Evolutionary conservation across 2,888 invertebrate genomes (phyloP).

Genomic region (Leptopilina drosophilae): DNA sequence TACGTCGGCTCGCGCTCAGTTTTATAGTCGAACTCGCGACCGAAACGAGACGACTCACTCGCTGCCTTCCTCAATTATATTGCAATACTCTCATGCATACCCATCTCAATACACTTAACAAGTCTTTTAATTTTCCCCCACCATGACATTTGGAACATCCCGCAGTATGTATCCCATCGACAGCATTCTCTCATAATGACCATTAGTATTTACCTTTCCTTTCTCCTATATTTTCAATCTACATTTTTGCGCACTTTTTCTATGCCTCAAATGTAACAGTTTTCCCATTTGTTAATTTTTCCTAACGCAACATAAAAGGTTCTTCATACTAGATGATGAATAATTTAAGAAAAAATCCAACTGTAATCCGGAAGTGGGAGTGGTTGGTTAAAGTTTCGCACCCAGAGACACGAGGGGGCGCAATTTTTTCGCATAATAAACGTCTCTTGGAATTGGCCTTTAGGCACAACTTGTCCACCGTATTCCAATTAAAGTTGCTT

Average conservation of each 20-base stretch:
- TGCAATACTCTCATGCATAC: conserved; percentile 37
- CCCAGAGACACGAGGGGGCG: conserved; percentile 18
- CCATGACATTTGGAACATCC: neutral
- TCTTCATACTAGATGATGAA: too few relatives aligned
- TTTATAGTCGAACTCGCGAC: conserved; percentile 35
- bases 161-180: neutral
- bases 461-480: conserved; percentile 28
- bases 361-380: conserved; percentile 5
- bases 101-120: neutral
- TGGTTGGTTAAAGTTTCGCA: neutral
- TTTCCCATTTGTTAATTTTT: too few relatives aligned
- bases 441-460: conserved; percentile 26
- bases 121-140: neutral
- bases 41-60: conserved; percentile 38
- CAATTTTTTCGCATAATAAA: conserved; percentile 24
- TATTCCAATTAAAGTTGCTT: conserved; percentile 39
- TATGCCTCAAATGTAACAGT: too few relatives aligned
- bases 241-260: too few relatives aligned
- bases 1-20: conserved; percentile 27
- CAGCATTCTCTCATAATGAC: neutral
- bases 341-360: neutral
- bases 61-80: conserved; percentile 20
- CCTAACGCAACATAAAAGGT: too few relatives aligned
- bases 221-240: too few relatives aligned
- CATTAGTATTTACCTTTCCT: too few relatives aligned